Base-by-base conservation (phyloP, 2,888 invertebrate species). In the Phrixothrix hirtus region DNA sequence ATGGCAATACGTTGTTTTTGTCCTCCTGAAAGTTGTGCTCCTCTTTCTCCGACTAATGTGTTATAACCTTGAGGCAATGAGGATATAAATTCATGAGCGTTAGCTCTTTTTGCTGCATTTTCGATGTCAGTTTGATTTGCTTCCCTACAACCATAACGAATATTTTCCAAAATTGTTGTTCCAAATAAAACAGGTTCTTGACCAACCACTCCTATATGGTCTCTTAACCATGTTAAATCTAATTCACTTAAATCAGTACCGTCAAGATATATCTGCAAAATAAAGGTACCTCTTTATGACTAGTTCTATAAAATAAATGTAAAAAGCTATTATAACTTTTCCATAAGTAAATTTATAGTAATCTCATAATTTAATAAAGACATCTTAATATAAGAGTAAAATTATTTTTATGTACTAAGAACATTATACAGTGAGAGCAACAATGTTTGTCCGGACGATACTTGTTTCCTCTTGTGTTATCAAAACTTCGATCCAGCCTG, bases 1-100 rank as follows among this genome's bases (percentile, higher is more conserved):
- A 95, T 94, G 1, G 94, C 94, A 30, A 94, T 89, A 48, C 93
- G 79, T 73, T 94, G 94, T 69, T 93, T 94, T 72, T 94, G 93
- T 0, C 93, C 93, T n/a, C 93, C 93, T 0, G 89, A 89, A 31
- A 90, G 70, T 47, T 89, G 88, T 0, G 91, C 87, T 1, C 93
- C 93, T 49, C 88, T 81, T 68, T 92, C 92, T 2, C 93, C 93
- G 5, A 93, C 92, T 41, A 89, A 68, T 0, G 93, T 93, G 21
- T 91, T 82, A 67, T 92, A 93, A 34, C 88, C 87, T 81, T 86
- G 78, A 2, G 90, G 90, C 27, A 91, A 72, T 57, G 82, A 83
- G 70, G 81, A 82, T 46, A 92, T 87, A 66, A 91, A 92, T 51
- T 82, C 77, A 61, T 91, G 89, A 0, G 90, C 90, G 67, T 91